Percentiles rank a stretch among this genome's conserved stretches.
phyloP scores from a whole-genome alignment of 2,113 vertebrate genomes.

The Rafetus swinhoei region DNA sequence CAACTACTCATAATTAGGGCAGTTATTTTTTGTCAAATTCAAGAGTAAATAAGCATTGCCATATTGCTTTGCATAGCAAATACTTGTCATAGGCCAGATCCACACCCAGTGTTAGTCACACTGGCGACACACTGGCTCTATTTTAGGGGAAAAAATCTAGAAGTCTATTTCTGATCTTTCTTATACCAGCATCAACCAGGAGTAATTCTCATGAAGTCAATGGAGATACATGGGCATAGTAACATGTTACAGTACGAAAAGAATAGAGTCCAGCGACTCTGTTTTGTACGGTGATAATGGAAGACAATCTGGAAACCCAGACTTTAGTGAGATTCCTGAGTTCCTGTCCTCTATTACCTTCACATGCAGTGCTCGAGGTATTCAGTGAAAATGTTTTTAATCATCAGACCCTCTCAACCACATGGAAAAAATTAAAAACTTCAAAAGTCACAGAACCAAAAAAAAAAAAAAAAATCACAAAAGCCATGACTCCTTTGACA shows the following conservation, averaged over 20 bases:
- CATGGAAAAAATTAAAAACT: not conserved
- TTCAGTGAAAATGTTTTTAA: not conserved
- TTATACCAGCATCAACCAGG: not conserved
- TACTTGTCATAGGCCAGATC: accelerated
- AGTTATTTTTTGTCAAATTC: not conserved
- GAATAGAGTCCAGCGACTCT: not conserved
- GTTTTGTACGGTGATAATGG: not conserved
- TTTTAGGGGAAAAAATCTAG: not conserved
- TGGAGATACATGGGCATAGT: not conserved
- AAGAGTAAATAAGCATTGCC: not conserved
- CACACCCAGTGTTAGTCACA: not conserved
- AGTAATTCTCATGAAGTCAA: not conserved
- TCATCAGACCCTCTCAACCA: not conserved
- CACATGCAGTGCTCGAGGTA: accelerated
- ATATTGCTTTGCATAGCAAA: not conserved
- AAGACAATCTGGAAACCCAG: not conserved
- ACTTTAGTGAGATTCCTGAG: not conserved
- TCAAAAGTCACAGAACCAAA: not conserved
- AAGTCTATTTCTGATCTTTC: not conserved
- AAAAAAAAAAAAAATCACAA: not conserved
- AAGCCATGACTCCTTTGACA: not conserved
- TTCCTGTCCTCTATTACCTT: not conserved
- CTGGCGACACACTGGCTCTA: not conserved
- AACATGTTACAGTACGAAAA: accelerated
- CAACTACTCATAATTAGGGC: not conserved